Conservation (phyloP, 1,140 invertebrate genomes). For the Argopecten irradians region DNA sequence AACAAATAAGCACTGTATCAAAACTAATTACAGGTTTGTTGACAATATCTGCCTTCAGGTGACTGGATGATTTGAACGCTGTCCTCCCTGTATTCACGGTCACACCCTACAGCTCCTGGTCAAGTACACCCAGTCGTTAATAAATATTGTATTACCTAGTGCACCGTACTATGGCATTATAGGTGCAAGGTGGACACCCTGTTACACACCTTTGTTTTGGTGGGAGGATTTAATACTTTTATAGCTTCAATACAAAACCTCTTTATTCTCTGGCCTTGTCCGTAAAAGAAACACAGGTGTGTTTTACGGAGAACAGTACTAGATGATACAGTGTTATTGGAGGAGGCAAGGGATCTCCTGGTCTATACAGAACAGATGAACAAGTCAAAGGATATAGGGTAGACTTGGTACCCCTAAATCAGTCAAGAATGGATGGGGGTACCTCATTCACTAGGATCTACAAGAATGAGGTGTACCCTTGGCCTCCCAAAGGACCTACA, state of each 20-base stretch:
- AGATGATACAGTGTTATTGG: too few relatives aligned
- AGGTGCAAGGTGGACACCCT: not conserved
- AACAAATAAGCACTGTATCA: not conserved
- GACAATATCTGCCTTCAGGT: not conserved
- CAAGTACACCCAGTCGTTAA: not conserved
- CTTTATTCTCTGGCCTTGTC: not conserved
- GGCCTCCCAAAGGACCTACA: too few relatives aligned
- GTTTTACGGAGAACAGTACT: too few relatives aligned
- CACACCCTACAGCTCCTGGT: not conserved
- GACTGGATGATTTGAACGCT: not conserved
- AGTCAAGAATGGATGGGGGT: too few relatives aligned
- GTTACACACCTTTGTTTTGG: not conserved
- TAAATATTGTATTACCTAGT: not conserved
- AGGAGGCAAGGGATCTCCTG: too few relatives aligned
- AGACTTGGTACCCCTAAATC: too few relatives aligned
- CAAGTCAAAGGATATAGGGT: too few relatives aligned
- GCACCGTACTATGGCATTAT: not conserved
- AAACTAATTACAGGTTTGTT: slow-evolving; percentile 18
- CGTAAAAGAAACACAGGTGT: too few relatives aligned
- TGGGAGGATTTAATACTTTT: not conserved
- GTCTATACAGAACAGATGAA: too few relatives aligned
- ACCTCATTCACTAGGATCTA: too few relatives aligned
- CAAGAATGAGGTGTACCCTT: too few relatives aligned
- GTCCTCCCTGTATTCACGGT: not conserved
- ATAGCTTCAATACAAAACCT: not conserved